Base-by-base conservation (phyloP, 2,797 vertebrate genomes). In the Leptodactylus fallax region DNA sequence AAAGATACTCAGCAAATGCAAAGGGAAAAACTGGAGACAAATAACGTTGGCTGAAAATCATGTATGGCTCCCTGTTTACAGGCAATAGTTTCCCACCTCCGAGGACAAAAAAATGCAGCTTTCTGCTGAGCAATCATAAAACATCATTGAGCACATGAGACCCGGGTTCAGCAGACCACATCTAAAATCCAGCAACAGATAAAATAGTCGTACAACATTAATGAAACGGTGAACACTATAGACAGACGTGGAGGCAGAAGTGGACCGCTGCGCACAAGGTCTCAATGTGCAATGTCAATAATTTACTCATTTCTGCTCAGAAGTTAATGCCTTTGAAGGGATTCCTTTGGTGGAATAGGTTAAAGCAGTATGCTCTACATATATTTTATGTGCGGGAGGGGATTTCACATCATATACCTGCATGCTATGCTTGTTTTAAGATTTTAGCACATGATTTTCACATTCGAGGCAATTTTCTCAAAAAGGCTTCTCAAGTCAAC, bases 1-100 rank as follows among this genome's bases (percentile, higher is more conserved):
- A 91, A 27, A 90, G 80, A 90, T 86, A 89, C 80, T 92, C 16
- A 87, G 19, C 85, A 88, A 91, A 89, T 47, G 78, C 88, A 77
- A 60, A 90, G 25, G 55, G 45, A 53, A 7, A 17, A 81, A 69
- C 17, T 87, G 25, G 61, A 91, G 65, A 91, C 79, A 88, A 92
- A 79, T 67, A 86, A 90, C 14, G 45, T 67, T 90, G 88, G 81
- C 65, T 53, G 51, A 71, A 86, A 83, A 69, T 74, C 83, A 72
- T 58, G 87, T 55, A 72, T 67, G 49, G 45, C 0, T 51, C 25
- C 61, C 36, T 81, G 65, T 85, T 88, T 79, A 72, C 69, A 51
- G 79, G 60, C 72, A 84, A 85, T 16, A 53, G 47, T 23, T 65
- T 81, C 49, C 83, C 72, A 49, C 69, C 79, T 49, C 65, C 6